Evolutionary conservation across 2,888 invertebrate species (phyloP).

Genomic region (Hybos culiciformis): DNA sequence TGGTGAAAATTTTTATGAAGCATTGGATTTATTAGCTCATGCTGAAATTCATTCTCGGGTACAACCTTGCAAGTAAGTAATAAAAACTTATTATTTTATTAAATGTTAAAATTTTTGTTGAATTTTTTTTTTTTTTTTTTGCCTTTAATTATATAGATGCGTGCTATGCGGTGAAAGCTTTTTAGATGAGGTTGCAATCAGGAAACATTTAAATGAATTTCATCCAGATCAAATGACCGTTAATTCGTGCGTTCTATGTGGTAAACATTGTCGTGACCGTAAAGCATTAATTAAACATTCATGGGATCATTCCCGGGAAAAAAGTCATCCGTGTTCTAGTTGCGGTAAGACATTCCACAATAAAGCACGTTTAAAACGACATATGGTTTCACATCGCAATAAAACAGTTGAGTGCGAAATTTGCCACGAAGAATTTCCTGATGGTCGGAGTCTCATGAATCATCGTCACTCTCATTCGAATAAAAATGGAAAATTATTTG

Average conservation of each 20-base stretch:
- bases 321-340: constrained; percentile 48
- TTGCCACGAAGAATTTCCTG: constrained; percentile 56
- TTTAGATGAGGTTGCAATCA: constrained; percentile 46
- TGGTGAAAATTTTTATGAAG: constrained; percentile 63
- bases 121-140: not conserved
- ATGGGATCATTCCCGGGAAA: constrained; percentile 53
- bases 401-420: constrained; percentile 55
- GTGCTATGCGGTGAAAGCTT: constrained; percentile 52
- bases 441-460: constrained; percentile 53
- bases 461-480: constrained; percentile 50
- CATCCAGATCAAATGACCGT: constrained; percentile 47
- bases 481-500: constrained; percentile 49
- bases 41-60: constrained; percentile 62
- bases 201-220: constrained; percentile 45
- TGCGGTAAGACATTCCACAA: constrained; percentile 59
- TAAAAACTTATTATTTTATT: constrained; percentile 1
- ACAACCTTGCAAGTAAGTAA: constrained; percentile 36
- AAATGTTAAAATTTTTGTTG: not conserved
- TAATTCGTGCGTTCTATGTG: constrained; percentile 53
- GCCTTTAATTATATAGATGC: constrained; percentile 34
- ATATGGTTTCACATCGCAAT: constrained; percentile 57
- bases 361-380: constrained; percentile 48
- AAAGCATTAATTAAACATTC: constrained; percentile 53
- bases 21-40: constrained; percentile 61
- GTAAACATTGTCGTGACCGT: constrained; percentile 53